These are phyloP conservation scores for Sinocyclocheilus anophthalmus DNA, from an alignment of 2,113 vertebrate species.

Conservation along the genomic window DNA sequence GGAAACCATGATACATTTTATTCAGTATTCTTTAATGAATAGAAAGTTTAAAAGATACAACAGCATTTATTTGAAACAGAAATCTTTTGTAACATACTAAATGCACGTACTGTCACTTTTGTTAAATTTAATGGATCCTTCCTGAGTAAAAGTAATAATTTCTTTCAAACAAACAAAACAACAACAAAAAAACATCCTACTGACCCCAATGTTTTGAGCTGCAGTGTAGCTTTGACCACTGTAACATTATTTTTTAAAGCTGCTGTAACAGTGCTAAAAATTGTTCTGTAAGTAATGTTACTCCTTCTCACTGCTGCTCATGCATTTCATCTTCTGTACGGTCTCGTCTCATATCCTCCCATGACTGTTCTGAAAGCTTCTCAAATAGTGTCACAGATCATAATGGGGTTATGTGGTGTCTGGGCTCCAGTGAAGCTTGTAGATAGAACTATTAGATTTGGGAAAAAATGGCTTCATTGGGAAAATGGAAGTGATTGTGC, in stretches of 20 bases:
- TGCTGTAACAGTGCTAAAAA: background rate
- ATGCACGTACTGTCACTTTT: background rate
- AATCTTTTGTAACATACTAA: background rate
- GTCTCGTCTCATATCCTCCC: background rate
- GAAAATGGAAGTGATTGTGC: constrained; percentile 51
- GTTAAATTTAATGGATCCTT: background rate
- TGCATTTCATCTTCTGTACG: background rate
- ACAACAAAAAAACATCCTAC: background rate
- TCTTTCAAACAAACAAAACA: background rate
- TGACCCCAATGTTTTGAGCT: background rate
- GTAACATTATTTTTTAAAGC: background rate
- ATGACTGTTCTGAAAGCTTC: constrained; percentile 14
- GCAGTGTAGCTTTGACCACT: background rate
- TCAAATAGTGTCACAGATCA: constrained; percentile 21
- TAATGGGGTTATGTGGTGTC: constrained; percentile 22
- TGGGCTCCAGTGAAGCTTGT: constrained; percentile 14
- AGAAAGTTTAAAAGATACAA: background rate
- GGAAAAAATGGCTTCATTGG: constrained; percentile 42
- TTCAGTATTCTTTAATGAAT: background rate
- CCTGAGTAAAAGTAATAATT: background rate
- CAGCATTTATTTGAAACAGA: background rate
- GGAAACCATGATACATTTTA: background rate
- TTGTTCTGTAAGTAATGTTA: background rate
- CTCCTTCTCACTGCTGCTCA: background rate
- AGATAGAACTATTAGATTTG: constrained; percentile 19